A percentile compares a stretch with the other conserved stretches of the same genome.
Evolutionary conservation across 2,113 vertebrate genomes (phyloP).

Genomic region (Todiramphus chloris): DNA sequence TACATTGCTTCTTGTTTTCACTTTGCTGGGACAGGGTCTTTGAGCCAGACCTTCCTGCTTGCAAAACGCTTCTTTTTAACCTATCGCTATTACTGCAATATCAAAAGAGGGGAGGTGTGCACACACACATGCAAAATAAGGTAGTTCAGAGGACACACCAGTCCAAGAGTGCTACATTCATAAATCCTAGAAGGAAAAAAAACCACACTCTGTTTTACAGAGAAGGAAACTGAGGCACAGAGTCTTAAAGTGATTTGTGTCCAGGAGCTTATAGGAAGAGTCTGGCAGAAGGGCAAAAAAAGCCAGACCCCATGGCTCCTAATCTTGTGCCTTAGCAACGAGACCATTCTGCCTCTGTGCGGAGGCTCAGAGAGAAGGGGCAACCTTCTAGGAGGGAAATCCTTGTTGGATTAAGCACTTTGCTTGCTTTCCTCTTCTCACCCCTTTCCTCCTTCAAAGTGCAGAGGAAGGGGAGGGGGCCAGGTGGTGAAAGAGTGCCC

Average conservation of each 20-base stretch:
- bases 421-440: neutral
- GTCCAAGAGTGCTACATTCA: neutral
- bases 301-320: neutral
- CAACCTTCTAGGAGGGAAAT: conserved; percentile 4
- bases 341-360: neutral
- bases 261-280: neutral
- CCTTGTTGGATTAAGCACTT: neutral
- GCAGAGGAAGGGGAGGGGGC: neutral
- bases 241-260: neutral
- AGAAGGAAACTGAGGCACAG: neutral
- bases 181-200: neutral
- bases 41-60: neutral
- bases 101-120: neutral
- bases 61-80: neutral
- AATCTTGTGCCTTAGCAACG: conserved; percentile 3
- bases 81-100: neutral
- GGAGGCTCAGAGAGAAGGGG: neutral
- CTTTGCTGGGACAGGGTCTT: neutral
- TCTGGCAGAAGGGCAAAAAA: neutral
- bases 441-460: neutral
- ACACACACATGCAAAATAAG: neutral
- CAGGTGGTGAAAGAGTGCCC: rapidly evolving
- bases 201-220: neutral
- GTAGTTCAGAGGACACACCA: neutral
- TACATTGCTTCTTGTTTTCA: neutral